These are phyloP conservation scores for Gila orcuttii DNA, from an alignment of 2,113 vertebrate genomes.

Conservation along the genomic window DNA sequence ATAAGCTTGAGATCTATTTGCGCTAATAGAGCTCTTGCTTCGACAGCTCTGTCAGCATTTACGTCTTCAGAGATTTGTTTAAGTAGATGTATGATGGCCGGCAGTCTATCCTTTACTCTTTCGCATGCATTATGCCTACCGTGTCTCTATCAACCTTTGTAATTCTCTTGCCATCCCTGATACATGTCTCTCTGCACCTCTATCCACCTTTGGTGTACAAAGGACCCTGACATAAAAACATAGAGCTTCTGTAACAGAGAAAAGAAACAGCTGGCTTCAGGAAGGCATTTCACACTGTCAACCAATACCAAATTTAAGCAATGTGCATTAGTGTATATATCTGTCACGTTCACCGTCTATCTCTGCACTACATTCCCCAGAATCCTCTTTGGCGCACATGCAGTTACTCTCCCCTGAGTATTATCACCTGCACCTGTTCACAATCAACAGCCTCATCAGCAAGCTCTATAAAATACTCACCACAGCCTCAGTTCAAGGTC, in stretches of 20 bases:
- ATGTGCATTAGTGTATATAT: neutral
- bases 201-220: slow-evolving; percentile 42
- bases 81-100: slow-evolving; percentile 36
- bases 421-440: no score
- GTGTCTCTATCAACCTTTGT: slow-evolving; percentile 43
- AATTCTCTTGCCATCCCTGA: slow-evolving; percentile 42
- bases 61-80: neutral
- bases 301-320: neutral
- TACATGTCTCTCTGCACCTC: slow-evolving; percentile 31
- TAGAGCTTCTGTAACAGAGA: slow-evolving; percentile 31
- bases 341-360: no score
- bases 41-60: neutral
- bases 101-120: slow-evolving; percentile 40
- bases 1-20: neutral
- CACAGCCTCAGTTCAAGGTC: no score
- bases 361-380: no score
- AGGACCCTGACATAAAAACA: slow-evolving; percentile 28
- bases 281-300: no score
- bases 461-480: no score
- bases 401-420: no score
- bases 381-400: no score
- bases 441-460: no score
- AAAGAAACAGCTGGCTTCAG: slow-evolving; percentile 20
- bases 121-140: slow-evolving; percentile 35
- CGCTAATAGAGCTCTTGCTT: neutral